Conservation (phyloP, 1,140 invertebrate species). For the Zaprionus lachaisei region DNA sequence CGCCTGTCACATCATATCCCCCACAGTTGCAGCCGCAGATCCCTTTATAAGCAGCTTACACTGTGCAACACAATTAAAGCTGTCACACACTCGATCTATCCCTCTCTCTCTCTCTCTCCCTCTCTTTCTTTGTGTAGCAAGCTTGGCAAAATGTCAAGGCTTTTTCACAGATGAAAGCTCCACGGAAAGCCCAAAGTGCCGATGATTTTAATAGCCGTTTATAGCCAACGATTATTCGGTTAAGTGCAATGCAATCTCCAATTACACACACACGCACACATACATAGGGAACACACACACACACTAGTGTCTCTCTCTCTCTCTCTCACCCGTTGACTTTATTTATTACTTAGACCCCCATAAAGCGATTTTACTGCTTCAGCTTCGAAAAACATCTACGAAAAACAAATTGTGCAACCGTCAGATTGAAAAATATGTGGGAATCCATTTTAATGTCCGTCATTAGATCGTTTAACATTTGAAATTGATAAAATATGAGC, state of each 20-base stretch:
- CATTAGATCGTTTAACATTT: constrained; percentile 2
- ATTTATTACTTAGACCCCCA: constrained; percentile 56
- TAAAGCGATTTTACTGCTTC: constrained; percentile 60
- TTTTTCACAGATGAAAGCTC: constrained; percentile 39
- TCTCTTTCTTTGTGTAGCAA: constrained; percentile 5
- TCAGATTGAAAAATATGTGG: constrained; percentile 11
- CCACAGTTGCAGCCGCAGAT: constrained; percentile 9
- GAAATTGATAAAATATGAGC: constrained; percentile 7
- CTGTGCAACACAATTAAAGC: constrained; percentile 26
- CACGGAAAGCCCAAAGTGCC: constrained; percentile 18
- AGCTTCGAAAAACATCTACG: constrained; percentile 25
- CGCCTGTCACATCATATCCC: constrained; percentile 38
- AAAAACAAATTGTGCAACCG: constrained; percentile 56
- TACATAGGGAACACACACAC: not conserved
- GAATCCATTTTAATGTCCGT: constrained; percentile 32
- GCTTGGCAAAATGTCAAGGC: constrained; percentile 50
- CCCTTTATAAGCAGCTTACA: constrained; percentile 48
- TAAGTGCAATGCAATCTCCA: constrained; percentile 72
- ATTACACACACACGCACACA: constrained; percentile 23
- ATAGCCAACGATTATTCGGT: constrained; percentile 61
- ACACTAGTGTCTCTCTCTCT: constrained; percentile 3
- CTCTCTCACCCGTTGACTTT: constrained; percentile 21
- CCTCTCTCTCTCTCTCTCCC: not conserved
- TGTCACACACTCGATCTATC: not conserved
- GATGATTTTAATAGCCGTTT: constrained; percentile 47